Conservation (phyloP, 2,113 vertebrate species). For the Castor canadensis region DNA sequence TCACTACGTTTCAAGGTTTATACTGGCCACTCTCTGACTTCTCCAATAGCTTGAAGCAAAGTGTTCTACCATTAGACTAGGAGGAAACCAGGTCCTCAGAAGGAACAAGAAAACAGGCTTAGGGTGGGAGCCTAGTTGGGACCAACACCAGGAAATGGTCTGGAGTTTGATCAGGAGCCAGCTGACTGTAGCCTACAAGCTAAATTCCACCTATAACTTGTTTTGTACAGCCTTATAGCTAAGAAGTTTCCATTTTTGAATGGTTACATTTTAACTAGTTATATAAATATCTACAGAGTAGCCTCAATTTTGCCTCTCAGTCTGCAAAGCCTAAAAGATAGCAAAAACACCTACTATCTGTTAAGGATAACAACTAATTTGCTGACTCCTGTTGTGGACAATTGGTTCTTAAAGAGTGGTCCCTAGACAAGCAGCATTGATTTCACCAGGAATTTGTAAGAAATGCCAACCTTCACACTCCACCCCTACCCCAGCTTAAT, state of each 20-base stretch:
- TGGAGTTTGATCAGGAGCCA: not conserved
- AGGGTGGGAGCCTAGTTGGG: rapidly evolving
- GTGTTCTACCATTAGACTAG: not conserved
- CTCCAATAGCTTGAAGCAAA: not conserved
- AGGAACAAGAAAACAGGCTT: not conserved
- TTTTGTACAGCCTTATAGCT: not conserved
- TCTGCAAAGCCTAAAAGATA: not conserved
- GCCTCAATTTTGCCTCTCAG: not conserved
- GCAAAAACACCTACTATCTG: not conserved
- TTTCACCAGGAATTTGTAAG: not conserved
- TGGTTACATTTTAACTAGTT: not conserved
- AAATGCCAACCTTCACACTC: not conserved
- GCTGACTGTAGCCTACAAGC: not conserved
- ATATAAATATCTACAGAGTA: not conserved
- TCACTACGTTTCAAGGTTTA: not conserved
- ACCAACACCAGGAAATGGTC: not conserved
- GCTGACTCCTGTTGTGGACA: not conserved
- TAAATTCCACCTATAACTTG: not conserved
- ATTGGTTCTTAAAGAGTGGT: not conserved
- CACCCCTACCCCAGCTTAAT: not conserved
- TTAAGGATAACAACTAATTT: not conserved
- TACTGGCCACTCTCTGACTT: not conserved
- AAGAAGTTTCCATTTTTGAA: not conserved
- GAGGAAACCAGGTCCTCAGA: not conserved
- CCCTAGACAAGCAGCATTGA: not conserved